phyloP scores from a whole-genome alignment of 2,797 vertebrate genomes.

The Neosalanx taihuensis region DNA sequence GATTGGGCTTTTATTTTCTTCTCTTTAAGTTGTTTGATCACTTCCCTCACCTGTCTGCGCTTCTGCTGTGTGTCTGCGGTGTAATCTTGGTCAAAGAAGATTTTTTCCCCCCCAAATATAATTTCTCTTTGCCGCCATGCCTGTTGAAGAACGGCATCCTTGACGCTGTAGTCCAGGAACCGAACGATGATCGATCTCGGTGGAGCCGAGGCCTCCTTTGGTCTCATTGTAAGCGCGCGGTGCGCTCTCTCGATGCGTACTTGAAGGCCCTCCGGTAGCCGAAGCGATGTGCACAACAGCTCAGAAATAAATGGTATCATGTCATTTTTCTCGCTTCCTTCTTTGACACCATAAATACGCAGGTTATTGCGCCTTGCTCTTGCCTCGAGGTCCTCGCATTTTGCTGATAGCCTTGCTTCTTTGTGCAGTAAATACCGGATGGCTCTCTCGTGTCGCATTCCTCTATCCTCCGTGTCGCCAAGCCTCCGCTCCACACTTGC shows the following conservation, averaged over 20 bases:
- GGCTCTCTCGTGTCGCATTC: too few relatives aligned
- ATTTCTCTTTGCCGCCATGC: conserved; percentile 5
- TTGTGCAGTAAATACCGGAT: too few relatives aligned
- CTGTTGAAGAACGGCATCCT: background rate
- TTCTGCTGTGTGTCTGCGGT: background rate
- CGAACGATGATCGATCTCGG: conserved; percentile 2
- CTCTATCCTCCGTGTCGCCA: too few relatives aligned
- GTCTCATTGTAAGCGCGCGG: background rate
- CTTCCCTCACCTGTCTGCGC: background rate
- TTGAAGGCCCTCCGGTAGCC: background rate
- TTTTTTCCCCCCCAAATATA: background rate
- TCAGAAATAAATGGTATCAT: background rate
- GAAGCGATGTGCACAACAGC: background rate
- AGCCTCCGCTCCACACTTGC: too few relatives aligned
- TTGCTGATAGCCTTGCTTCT: background rate
- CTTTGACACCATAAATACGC: background rate
- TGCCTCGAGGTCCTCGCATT: background rate
- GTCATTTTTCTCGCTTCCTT: background rate
- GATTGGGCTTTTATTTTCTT: background rate
- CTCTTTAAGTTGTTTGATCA: conserved; percentile 17
- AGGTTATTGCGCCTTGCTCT: background rate
- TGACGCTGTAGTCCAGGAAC: conserved; percentile 1
- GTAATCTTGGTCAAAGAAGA: conserved; percentile 29
- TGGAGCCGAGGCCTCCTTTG: background rate
- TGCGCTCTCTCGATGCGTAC: background rate